A percentile compares a stretch with the other conserved stretches of the same genome.
Conservation (phyloP, 1,140 invertebrate species). For the Drosophila miranda region DNA sequence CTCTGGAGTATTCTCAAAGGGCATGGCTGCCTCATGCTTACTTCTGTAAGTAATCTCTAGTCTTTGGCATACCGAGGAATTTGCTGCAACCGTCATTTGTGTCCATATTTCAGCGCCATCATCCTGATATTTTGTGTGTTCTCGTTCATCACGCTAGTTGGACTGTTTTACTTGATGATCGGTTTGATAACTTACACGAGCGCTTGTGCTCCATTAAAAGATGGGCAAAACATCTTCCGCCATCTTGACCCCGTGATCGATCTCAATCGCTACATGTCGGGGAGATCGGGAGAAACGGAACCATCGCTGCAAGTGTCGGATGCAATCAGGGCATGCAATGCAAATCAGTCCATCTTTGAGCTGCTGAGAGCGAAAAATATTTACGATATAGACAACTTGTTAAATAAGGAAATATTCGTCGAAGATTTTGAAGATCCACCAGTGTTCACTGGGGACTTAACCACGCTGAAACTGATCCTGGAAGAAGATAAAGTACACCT, state of each 20-base stretch:
- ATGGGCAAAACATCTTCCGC: conserved; percentile 85
- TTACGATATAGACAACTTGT: conserved; percentile 56
- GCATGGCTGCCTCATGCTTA: conserved; percentile 90
- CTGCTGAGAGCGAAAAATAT: conserved; percentile 83
- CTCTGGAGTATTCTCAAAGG: conserved; percentile 90
- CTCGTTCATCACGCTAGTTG: conserved; percentile 87
- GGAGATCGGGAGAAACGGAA: neutral
- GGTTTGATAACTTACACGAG: conserved; percentile 88
- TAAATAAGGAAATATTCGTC: conserved; percentile 47
- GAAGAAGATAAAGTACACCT: conserved; percentile 84
- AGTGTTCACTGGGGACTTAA: conserved; percentile 80
- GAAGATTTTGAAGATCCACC: conserved; percentile 63
- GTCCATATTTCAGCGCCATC: conserved; percentile 86
- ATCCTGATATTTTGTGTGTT: conserved; percentile 90
- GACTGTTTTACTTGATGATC: conserved; percentile 87
- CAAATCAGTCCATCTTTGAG: conserved; percentile 89
- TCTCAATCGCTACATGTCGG: conserved; percentile 80
- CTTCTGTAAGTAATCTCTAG: conserved; percentile 87
- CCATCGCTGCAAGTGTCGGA: conserved; percentile 64
- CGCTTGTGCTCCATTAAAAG: conserved; percentile 89
- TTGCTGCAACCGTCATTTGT: conserved; percentile 2
- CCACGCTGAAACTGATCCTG: conserved; percentile 84
- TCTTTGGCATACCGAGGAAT: no score
- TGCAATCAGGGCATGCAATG: conserved; percentile 86
- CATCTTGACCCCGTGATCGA: conserved; percentile 85